Conservation (phyloP, 1,140 invertebrate species). For the Glossosoma conforme region DNA sequence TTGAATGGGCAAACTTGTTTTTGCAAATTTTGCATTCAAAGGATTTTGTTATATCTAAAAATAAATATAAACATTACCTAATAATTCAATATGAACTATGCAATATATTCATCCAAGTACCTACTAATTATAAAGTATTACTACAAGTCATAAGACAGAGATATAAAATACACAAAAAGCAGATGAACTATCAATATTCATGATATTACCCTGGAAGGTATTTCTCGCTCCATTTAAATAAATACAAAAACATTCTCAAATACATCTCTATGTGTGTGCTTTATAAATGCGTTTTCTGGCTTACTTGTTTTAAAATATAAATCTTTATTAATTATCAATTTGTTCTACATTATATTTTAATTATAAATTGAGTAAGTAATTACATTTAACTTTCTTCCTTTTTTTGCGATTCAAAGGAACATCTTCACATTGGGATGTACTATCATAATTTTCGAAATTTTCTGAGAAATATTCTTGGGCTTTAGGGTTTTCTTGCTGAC, state of each 20-base stretch:
- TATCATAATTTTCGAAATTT: neutral
- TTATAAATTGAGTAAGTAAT: neutral
- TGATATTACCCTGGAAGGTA: too few relatives aligned
- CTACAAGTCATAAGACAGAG: too few relatives aligned
- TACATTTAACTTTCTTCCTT: neutral
- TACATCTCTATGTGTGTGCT: neutral
- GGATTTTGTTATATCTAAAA: constrained; percentile 8
- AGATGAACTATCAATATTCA: too few relatives aligned
- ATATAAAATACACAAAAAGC: too few relatives aligned
- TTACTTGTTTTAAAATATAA: neutral
- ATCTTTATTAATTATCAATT: neutral
- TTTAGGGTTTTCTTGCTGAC: neutral
- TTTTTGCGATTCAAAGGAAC: neutral
- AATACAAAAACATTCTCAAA: neutral
- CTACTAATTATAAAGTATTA: too few relatives aligned
- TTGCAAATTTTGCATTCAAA: constrained; percentile 14
- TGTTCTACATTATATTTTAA: neutral
- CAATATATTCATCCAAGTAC: too few relatives aligned
- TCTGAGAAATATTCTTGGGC: neutral
- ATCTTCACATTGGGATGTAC: neutral
- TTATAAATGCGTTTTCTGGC: neutral
- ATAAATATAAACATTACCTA: neutral
- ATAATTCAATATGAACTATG: too few relatives aligned
- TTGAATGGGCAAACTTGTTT: constrained; percentile 11
- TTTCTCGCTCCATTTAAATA: neutral